Evolutionary conservation across 2,888 invertebrate genomes (phyloP), one percentile per base, ranked within the genome.

Genomic region (Schizotus pectinicornis): DNA sequence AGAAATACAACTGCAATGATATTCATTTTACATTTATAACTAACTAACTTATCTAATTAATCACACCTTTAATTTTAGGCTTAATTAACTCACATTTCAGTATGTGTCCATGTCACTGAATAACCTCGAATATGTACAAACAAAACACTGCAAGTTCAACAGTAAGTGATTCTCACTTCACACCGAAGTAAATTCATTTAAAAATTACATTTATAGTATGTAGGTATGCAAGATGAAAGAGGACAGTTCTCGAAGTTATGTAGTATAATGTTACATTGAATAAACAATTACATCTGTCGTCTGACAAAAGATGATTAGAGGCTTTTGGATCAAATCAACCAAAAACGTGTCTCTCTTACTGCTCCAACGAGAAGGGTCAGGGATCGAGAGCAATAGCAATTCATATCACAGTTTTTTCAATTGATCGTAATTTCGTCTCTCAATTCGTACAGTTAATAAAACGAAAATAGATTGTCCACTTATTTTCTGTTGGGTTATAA

Each of bases 41-140:
- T 76, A 73, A 62, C 72, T 72, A 74, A 68, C 70, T 75, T 72
- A 69, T 59, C 68, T 73, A 72, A 67, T 67, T 72, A 77, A 75
- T 76, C 76, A 76, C 74, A 77, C 75, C 72, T 74, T 74, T 71
- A 71, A 71, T 70, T 60, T 73, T 74, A 73, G 73, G 72, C 71
- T 73, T 73, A 71, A 69, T 64, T 63, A 67, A 67, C 50, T 59
- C 63, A 65, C 67, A 62, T 56, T 56, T 59, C 41, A 48, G 38
- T 48, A 54, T 62, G 58, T 36, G 61, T 63, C 58, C 62, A 52
- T 60, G 48, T 56, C 63, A 63, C 60, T 56, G 53, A 56, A 59
- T 60, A 67, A 62, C 59, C 51, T 61, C 50, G 42, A 33, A 61
- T 71, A 71, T 71, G 56, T 71, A 71, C 70, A 71, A 67, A 68